phyloP scores from a whole-genome alignment of 2,797 vertebrate species.

The Crenuchus spilurus region DNA sequence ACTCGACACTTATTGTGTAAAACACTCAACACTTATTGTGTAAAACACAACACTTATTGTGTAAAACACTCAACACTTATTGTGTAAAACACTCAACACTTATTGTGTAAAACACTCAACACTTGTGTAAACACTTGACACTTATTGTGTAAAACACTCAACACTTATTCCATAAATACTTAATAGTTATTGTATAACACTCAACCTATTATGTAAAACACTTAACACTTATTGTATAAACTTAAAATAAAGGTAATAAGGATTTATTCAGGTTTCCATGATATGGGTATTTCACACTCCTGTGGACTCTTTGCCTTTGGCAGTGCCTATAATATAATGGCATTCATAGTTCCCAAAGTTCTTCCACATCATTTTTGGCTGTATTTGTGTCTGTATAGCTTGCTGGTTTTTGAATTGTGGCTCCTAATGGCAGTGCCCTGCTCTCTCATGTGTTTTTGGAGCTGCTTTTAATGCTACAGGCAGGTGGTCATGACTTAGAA shows the following conservation, averaged over 20 bases:
- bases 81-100: no score
- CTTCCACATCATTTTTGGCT: background rate
- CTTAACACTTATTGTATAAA: background rate
- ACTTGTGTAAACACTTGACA: no score
- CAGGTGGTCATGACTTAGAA: slow-evolving; percentile 46
- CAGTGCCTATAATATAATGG: slow-evolving; percentile 11
- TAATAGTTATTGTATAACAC: no score
- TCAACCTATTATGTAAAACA: no score
- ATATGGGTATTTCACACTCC: background rate
- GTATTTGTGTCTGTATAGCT: slow-evolving; percentile 39
- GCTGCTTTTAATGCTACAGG: slow-evolving; percentile 38
- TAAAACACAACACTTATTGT: no score
- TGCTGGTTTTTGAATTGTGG: slow-evolving; percentile 56
- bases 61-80: no score
- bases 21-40: no score
- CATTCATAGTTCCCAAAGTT: slow-evolving; percentile 1
- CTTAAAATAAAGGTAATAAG: background rate
- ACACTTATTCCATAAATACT: no score
- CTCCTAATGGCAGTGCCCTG: slow-evolving; percentile 56
- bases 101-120: no score
- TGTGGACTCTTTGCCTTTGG: background rate
- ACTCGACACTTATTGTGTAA: no score
- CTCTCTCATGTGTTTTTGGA: slow-evolving; percentile 45
- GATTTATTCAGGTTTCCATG: background rate
- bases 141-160: no score